Base-by-base conservation (phyloP, 1,140 invertebrate genomes). In the Globodera rostochiensis region DNA sequence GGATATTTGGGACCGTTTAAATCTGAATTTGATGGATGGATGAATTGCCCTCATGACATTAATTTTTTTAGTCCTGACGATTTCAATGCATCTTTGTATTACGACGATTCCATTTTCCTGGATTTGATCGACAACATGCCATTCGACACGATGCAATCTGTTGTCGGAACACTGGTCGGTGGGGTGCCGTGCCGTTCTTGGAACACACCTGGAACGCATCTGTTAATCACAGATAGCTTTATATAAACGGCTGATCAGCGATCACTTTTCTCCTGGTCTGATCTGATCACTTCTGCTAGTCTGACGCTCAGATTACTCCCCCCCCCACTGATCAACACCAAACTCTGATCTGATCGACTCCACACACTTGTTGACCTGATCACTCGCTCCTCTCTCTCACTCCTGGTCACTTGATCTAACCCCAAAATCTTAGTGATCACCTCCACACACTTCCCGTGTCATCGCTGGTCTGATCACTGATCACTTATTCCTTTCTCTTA, bases 51-150 rank as follows among this genome's bases (percentile, higher is more conserved):
- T 50, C 9, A 46, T 36, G 57, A 15, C 53, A 53, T 53, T 21
- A 6, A 67, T 64, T 81, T 57, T 87, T 88, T 66, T 73, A 88
- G 87, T 15, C 21, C 70, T 13, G 84, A 90, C 11, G n/a, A 47
- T 25, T 90, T 89, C 69, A 76, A 85, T 21, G 86, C 89, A 15
- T 85, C 86, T 0, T 89, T 90, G 25, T 90, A 81, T 71, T 86
- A 89, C 71, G 88, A 89, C 69, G 88, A 89, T 70, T 83, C 80
- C 47, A 80, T 88, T 25, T 90, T 88, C 70, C 77, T 90, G 11
- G 88, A 89, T 80, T 90, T 91, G 74, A 91, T 91, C 78, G 90
- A 91, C 13, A 86, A 86, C 53, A 90, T 92, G 73, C 84, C 91
- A 46, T 86, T 87, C 7, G 90, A 91, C 79, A 91, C 91, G 3